Evolutionary conservation across 2,888 invertebrate genomes (phyloP), one percentile per base, ranked within the genome.

Genomic region (Microctonus brassicae): DNA sequence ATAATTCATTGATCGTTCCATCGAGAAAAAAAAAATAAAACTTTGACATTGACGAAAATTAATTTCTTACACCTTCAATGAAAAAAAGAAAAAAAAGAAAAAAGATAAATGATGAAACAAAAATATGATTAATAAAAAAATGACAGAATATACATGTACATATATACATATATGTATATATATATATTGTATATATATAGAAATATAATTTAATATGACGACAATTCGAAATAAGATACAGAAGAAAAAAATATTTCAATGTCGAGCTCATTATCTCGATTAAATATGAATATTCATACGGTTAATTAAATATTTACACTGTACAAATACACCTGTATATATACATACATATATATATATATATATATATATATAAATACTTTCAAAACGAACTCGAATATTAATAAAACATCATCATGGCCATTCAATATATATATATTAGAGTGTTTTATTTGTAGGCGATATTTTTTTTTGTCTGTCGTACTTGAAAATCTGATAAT

Each of bases 301-400:
- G 7, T 47, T 1, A 47, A 62, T 58, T 55, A 76, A 78, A 79
- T 78, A 72, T 79, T 78, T 77, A 79, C 73, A 78, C 78, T 77
- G 78, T 79, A 79, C 77, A 77, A 79, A 79, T 79, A 79, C 75
- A 47, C 47, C 13, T n/a, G n/a, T 13, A 39, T 13, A 39, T n/a
- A 39, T 39, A 13, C n/a, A 39, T n/a, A 72, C 74, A 75, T 70
- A 73, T 72, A 65, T 70, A 58, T 58, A 62, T 33, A 42, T 74
- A 72, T 71, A 72, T 75, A 75, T 70, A 73, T 72, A 65, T 70
- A 58, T 58, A 62, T 33, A 42, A 69, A 63, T 62, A 73, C 6
- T 29, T 57, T 11, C 13, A 61, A 68, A 68, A 68, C 60, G 60
- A 47, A 53, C 62, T 69, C 24, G 62, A 69, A 69, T 36, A 42